A percentile compares a stretch with the other conserved stretches of the same genome.
Evolutionary conservation across 2,888 invertebrate genomes (phyloP).

Genomic region (Piscicola geometra): DNA sequence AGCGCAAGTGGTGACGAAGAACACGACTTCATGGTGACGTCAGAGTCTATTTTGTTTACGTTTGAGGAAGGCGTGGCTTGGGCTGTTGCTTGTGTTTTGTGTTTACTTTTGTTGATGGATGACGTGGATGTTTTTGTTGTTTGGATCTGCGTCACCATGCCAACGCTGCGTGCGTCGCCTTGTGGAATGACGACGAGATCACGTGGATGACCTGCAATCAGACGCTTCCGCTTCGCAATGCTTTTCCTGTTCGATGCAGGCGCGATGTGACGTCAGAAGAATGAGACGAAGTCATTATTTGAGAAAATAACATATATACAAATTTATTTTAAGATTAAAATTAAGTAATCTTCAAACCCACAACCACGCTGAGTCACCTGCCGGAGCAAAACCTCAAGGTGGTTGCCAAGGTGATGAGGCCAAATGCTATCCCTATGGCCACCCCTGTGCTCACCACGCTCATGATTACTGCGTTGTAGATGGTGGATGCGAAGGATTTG

Average conservation of each 20-base stretch:
- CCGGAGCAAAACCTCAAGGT: slow-evolving; percentile 31
- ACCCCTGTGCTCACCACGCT: slow-evolving; percentile 42
- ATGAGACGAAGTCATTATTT: background rate
- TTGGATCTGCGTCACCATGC: background rate
- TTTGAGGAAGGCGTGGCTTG: background rate
- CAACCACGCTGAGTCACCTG: background rate
- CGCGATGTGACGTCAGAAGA: background rate
- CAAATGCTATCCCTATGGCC: slow-evolving; percentile 42
- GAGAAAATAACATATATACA: background rate
- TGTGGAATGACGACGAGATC: background rate
- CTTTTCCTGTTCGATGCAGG: background rate
- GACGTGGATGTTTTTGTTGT: background rate
- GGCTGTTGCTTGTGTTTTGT: background rate
- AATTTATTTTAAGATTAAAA: background rate
- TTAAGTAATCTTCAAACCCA: background rate
- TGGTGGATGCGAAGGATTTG: no score
- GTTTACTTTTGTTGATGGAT: background rate
- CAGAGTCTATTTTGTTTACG: slow-evolving; percentile 1
- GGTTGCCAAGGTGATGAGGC: slow-evolving; percentile 40
- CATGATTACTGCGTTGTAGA: slow-evolving; percentile 41
- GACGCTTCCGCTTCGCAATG: background rate
- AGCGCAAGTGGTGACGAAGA: background rate
- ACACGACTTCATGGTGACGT: background rate
- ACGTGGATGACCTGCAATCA: slow-evolving; percentile 14
- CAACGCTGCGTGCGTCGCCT: background rate